Evolutionary conservation across 2,797 vertebrate species (phyloP).

Genomic region (Hybognathus amarus): DNA sequence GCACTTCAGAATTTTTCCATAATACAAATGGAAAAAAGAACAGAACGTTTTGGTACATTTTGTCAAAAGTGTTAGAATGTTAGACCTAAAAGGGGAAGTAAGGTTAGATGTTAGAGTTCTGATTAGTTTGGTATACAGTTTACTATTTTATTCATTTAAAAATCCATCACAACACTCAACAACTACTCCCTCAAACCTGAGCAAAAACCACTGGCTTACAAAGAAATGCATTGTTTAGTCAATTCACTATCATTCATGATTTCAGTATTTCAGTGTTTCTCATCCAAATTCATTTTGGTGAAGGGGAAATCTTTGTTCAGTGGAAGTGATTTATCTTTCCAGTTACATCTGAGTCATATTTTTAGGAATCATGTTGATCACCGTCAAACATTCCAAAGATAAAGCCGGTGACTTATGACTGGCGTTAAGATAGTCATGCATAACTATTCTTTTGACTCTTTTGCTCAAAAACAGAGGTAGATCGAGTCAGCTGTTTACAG

Average conservation of each 20-base stretch:
- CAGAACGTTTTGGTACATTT: too few relatives aligned
- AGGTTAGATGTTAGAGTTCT: too few relatives aligned
- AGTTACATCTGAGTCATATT: slow-evolving; percentile 21
- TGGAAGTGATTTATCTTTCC: slow-evolving; percentile 22
- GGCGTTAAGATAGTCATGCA: neutral
- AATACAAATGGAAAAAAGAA: too few relatives aligned
- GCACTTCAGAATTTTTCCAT: too few relatives aligned
- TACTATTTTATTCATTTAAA: too few relatives aligned
- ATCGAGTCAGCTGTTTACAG: neutral
- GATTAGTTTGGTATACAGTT: too few relatives aligned
- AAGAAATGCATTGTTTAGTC: slow-evolving; percentile 11
- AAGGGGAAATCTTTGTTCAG: slow-evolving; percentile 13
- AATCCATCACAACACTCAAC: neutral
- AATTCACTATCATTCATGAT: neutral
- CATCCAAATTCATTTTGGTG: neutral
- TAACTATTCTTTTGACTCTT: neutral
- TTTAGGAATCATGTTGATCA: slow-evolving; percentile 23
- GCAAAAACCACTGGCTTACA: neutral
- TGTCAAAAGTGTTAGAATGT: too few relatives aligned
- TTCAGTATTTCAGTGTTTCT: slow-evolving; percentile 9
- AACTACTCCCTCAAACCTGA: neutral
- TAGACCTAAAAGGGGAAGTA: too few relatives aligned
- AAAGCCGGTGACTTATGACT: slow-evolving; percentile 24
- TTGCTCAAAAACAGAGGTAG: neutral
- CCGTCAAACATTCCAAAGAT: slow-evolving; percentile 20